phyloP scores from a whole-genome alignment of 2,797 vertebrate genomes.

The Podargus strigoides region DNA sequence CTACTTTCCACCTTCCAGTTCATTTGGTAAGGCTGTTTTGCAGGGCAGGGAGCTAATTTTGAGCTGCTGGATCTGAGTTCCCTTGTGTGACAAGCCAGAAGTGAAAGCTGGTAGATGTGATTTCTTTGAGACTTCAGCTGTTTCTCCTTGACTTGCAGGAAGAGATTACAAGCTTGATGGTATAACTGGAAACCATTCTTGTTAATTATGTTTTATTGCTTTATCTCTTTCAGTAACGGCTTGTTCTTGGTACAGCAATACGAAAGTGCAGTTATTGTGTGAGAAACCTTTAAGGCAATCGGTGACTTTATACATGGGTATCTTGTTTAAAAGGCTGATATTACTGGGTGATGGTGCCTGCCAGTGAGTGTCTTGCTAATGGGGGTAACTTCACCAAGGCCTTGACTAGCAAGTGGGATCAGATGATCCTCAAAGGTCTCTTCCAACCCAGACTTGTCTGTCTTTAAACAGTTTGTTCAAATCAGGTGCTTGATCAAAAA shows the following conservation, averaged over 20 bases:
- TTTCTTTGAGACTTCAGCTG: background rate
- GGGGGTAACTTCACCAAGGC: background rate
- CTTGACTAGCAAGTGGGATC: background rate
- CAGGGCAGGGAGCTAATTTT: background rate
- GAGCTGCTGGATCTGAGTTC: background rate
- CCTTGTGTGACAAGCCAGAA: background rate
- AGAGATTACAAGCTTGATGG: background rate
- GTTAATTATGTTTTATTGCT: background rate
- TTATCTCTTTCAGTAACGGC: background rate
- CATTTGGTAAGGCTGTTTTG: background rate
- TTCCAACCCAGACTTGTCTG: background rate
- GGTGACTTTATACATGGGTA: background rate
- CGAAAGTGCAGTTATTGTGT: background rate
- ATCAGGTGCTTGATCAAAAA: background rate
- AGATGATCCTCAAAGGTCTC: background rate
- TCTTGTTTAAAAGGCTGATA: background rate
- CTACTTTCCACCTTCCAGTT: background rate
- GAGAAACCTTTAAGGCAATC: background rate
- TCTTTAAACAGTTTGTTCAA: background rate
- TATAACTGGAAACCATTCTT: background rate
- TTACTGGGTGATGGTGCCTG: background rate
- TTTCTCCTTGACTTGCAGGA: background rate
- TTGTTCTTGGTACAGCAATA: background rate
- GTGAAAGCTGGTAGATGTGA: background rate
- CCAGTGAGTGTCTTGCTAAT: background rate